A percentile compares a stretch with the other conserved stretches of the same genome.
Evolutionary conservation across 1,140 invertebrate species (phyloP).

Genomic region (Andrena cerasifolii): DNA sequence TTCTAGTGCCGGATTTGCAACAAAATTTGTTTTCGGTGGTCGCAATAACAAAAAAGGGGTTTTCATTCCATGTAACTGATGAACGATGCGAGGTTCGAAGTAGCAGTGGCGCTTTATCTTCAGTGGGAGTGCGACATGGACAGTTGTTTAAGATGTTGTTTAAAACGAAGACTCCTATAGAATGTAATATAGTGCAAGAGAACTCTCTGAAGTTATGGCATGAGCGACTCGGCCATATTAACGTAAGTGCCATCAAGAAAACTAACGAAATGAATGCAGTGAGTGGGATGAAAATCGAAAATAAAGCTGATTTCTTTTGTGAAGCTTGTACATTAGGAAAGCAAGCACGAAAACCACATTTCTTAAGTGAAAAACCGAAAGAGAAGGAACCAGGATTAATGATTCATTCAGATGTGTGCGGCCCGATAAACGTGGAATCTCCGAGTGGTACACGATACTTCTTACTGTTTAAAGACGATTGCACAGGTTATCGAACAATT

Average conservation of each 20-base stretch:
- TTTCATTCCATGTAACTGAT: constrained; percentile 19
- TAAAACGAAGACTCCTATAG: background rate
- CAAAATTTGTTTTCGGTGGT: constrained; percentile 43
- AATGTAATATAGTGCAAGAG: constrained; percentile 23
- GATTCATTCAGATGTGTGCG: constrained; percentile 79
- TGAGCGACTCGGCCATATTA: constrained; percentile 28
- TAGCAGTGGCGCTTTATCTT: no score
- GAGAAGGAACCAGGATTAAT: constrained; percentile 73
- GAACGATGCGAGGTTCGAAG: no score
- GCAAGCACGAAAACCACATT: constrained; percentile 65
- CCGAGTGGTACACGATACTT: constrained; percentile 73
- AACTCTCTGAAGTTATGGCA: constrained; percentile 30
- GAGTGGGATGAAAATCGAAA: constrained; percentile 3
- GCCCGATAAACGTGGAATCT: constrained; percentile 76
- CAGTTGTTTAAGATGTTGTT: constrained; percentile 37
- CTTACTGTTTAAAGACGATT: constrained; percentile 78
- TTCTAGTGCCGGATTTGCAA: constrained; percentile 20
- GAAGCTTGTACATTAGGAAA: constrained; percentile 77
- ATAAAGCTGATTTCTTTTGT: constrained; percentile 58
- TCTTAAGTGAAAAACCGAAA: no score
- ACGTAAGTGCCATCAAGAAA: background rate
- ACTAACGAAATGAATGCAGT: background rate
- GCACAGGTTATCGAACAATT: constrained; percentile 70
- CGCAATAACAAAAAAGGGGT: constrained; percentile 24
- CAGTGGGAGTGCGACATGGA: constrained; percentile 26